These are phyloP conservation scores for Mycteria americana DNA, from an alignment of 2,797 vertebrate species.

Conservation along the genomic window DNA sequence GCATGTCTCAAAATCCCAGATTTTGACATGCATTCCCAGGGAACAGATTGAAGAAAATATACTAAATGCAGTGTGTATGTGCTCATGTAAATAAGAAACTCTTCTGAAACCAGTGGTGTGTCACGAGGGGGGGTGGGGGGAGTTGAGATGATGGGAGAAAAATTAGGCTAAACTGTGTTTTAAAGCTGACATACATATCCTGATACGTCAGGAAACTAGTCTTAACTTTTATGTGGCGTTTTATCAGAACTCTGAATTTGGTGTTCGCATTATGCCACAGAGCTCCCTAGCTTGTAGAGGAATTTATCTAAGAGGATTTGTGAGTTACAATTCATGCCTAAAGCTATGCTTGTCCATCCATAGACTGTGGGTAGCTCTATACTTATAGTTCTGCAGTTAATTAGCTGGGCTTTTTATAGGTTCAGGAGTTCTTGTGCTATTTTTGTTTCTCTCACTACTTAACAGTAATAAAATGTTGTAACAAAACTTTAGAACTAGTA, in stretches of 20 bases:
- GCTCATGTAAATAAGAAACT: not conserved
- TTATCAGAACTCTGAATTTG: slow-evolving; percentile 14
- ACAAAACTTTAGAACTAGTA: not conserved
- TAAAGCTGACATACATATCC: not conserved
- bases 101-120: not conserved
- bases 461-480: not conserved
- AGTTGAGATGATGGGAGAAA: not conserved
- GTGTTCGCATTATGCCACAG: slow-evolving; percentile 3
- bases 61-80: not conserved
- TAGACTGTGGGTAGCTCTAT: not conserved
- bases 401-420: not conserved
- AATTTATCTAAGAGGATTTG: slow-evolving; percentile 61
- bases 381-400: slow-evolving; percentile 12
- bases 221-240: not conserved
- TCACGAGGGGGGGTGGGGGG: rapidly evolving
- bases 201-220: not conserved
- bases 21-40: not conserved
- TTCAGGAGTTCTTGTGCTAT: not conserved
- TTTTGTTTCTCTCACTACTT: slow-evolving; percentile 13
- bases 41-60: not conserved
- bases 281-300: slow-evolving; percentile 30
- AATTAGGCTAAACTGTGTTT: slow-evolving; percentile 4
- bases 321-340: slow-evolving; percentile 36
- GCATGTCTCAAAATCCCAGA: not conserved
- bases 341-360: slow-evolving; percentile 53